Percentiles rank a stretch among this genome's conserved stretches.
phyloP scores from a whole-genome alignment of 2,797 vertebrate species.

The Lemur catta region DNA sequence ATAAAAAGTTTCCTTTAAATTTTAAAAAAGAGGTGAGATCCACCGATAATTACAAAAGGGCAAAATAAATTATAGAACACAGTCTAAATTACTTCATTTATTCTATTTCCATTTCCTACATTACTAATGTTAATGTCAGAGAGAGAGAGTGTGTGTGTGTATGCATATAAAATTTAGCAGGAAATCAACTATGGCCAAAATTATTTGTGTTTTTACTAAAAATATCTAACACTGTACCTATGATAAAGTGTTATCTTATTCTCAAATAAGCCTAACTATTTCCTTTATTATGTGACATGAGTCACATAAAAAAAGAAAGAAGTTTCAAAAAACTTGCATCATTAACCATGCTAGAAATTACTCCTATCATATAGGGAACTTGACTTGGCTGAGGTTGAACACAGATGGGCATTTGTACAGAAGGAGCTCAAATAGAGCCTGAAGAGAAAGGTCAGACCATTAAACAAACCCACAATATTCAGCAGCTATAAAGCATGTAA shows the following conservation, averaged over 20 bases:
- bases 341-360: neutral
- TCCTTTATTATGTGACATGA: constrained; percentile 53
- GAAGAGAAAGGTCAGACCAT: neutral
- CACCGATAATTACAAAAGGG: neutral
- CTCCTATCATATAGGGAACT: neutral
- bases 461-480: neutral
- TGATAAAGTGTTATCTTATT: constrained; percentile 31
- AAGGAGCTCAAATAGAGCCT: neutral
- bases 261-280: constrained; percentile 24
- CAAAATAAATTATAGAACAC: neutral
- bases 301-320: constrained; percentile 35
- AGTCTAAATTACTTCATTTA: neutral
- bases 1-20: neutral
- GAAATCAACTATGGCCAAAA: constrained; percentile 18
- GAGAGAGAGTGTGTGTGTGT: too few relatives aligned
- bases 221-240: constrained; percentile 22
- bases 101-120: constrained; percentile 21
- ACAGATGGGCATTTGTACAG: neutral
- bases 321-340: constrained; percentile 47
- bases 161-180: neutral
- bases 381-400: neutral
- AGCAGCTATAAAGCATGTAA: neutral
- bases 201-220: constrained; percentile 1
- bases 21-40: neutral
- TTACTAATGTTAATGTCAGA: neutral